Evolutionary conservation across 53 echinoderm and acorn worm genomes (phyloP), one percentile per base, ranked within the genome.

Genomic region (Henricia sp.): DNA sequence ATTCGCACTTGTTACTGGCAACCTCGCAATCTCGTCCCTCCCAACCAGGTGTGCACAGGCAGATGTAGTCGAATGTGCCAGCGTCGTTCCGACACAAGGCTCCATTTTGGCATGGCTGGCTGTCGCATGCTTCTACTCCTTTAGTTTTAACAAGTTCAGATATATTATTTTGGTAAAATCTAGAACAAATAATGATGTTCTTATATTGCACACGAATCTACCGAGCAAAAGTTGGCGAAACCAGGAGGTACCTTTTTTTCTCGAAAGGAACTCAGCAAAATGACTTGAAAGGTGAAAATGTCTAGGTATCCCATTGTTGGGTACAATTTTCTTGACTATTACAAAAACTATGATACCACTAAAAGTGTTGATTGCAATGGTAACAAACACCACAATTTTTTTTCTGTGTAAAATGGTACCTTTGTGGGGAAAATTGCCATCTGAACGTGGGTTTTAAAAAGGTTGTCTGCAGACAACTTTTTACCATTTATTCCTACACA

Each of bases 21-120:
- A 35, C 80, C 53, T 91, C 87, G 60, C 91, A 91, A 51, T 83
- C 21, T 1, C 48, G 30, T 17, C 91, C 87, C 32, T 63, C 72
- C 83, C 83, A 91, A 1, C 83, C 91, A 12, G 57, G 41, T 10
- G 74, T 57, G 83, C 91, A 91, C 23, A 30, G 58, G 41, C 91
- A 91, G 5, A 69, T 37, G 50, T 73, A 91, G 50, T 26, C 53
- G 48, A 38, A 27, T 0, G 3, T 3, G 35, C 36, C 37, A 9
- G 25, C 21, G 2, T 34, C 6, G 2, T 54, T 38, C 0, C 11
- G 10, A 26, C 74, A 74, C 17, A 2, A 1, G 39, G 32, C 74
- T 50, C 46, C 54, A 25, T 74, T 74, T 26, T 55, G 74, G 23
- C 74, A 74, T 8, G 74, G 74, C 19, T 74, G 54, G 55, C 74